A percentile compares a stretch with the other conserved stretches of the same genome.
Conservation (phyloP, 2,113 vertebrate species). For the Cebidichthys violaceus region DNA sequence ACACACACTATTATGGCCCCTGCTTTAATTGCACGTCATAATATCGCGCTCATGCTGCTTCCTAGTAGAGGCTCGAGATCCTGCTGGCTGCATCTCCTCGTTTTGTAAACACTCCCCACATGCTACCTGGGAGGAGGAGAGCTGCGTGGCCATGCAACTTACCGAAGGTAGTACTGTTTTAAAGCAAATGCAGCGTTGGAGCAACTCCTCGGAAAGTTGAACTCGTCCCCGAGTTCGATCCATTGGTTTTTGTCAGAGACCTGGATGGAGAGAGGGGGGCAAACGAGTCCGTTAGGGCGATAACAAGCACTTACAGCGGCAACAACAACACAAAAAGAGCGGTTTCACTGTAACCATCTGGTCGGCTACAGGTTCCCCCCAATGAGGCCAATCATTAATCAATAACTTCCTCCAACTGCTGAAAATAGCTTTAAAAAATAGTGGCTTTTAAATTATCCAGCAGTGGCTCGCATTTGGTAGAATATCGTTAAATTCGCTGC, state of each 20-base stretch:
- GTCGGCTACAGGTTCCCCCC: conserved; percentile 57
- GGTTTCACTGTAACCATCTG: conserved; percentile 60
- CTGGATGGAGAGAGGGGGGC: conserved; percentile 76
- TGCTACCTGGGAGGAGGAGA: conserved; percentile 69
- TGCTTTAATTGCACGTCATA: background rate
- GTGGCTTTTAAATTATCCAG: rapidly evolving
- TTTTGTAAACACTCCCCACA: conserved; percentile 85
- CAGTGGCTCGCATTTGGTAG: rapidly evolving
- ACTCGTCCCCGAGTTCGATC: conserved; percentile 97
- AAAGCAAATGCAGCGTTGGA: conserved; percentile 99
- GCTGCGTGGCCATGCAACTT: conserved; percentile 80
- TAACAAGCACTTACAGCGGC: conserved; percentile 23
- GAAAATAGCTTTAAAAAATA: background rate
- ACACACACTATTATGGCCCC: conserved; percentile 8
- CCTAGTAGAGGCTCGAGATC: conserved; percentile 34
- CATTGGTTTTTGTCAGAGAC: conserved; percentile 99
- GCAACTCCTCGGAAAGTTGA: conserved; percentile 98
- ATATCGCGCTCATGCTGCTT: conserved; percentile 17
- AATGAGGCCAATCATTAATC: conserved; percentile 53
- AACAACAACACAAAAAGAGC: conserved; percentile 47
- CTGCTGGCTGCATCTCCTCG: conserved; percentile 64
- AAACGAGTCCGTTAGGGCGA: conserved; percentile 37
- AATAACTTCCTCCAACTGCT: conserved; percentile 67
- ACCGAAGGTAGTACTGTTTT: conserved; percentile 99
- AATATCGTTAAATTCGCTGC: background rate